Evolutionary conservation across 1,140 invertebrate genomes (phyloP).

Genomic region (Palaemon carinicauda): DNA sequence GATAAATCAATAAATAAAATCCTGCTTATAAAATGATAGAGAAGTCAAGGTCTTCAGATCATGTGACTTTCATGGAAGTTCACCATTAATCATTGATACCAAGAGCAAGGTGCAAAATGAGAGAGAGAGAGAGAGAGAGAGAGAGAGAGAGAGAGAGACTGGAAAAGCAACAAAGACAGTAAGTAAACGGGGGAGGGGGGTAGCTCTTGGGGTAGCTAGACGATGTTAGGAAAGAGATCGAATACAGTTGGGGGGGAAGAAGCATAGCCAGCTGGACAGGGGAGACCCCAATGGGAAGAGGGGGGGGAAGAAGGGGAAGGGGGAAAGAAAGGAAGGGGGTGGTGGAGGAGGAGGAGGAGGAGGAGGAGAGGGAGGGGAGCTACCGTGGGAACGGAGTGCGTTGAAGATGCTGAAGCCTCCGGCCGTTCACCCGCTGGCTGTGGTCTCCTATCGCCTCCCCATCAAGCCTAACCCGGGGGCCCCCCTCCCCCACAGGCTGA

Average conservation of each 20-base stretch:
- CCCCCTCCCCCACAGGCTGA: background rate
- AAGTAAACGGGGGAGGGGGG: background rate
- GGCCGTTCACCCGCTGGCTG: conserved; percentile 8
- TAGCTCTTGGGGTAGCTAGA: background rate
- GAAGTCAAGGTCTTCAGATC: too few species aligned
- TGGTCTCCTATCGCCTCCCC: background rate
- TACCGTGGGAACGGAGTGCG: background rate
- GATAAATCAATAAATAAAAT: too few species aligned
- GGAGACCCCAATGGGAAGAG: background rate
- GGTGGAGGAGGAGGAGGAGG: background rate
- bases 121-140: conserved; percentile 14
- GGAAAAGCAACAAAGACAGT: background rate
- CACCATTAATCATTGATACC: too few species aligned
- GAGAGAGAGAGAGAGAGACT: conserved; percentile 1
- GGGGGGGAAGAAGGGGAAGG: background rate
- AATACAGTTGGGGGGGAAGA: background rate
- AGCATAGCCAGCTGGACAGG: background rate
- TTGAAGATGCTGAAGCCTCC: background rate
- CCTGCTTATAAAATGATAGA: too few species aligned
- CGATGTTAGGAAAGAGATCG: background rate
- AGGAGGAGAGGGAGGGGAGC: background rate
- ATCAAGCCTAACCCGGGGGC: background rate
- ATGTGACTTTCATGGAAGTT: too few species aligned
- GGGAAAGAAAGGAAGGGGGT: background rate
- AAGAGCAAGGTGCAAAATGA: too few species aligned